Evolutionary conservation across 2,113 vertebrate species (phyloP), one percentile per base, ranked within the genome.

Genomic region (Zosterops japonicus): DNA sequence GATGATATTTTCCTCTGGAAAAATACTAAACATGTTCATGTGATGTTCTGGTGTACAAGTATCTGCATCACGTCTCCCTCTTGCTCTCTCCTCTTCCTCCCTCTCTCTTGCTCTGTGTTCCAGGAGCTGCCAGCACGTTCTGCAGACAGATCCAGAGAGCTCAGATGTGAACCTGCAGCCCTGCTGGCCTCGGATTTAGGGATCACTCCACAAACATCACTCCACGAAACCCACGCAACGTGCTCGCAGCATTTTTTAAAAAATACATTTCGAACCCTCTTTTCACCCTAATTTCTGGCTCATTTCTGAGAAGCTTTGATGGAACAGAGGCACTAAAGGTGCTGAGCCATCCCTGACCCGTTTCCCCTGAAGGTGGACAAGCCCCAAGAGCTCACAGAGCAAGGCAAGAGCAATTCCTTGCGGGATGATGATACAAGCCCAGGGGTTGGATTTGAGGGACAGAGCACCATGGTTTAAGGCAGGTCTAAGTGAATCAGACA

Each of bases 1-100:
- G 88, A 92, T 80, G 57, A 91, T 86, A 91, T 95, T 93, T 96
- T 82, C 92, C 93, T 53, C 53, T 93, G 94, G 96, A 96, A 95
- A 95, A 95, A 91, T 86, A 72, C 87, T 78, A 72, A 94, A 76
- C 63, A 85, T 2, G 36, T 68, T 93, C 83, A 92, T 79, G 72
- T 94, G 92, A 87, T 65, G 55, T 64, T 78, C 79, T 49, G 31
- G 39, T 60, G 68, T 60, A 56, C 52, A 53, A 78, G 87, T 27
- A 63, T 60, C 81, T 69, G 87, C 31, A 83, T 75, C 87, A 71
- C 3, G 0, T 70, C 76, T 89, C 76, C 29, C 53, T 59, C 22
- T 76, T 55, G 76, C 81, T 95, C 8, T 1, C 21, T 53, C 44
- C 60, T 6, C 53, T 52, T 33, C 52, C 86, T 69, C 53, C 31